Conservation (phyloP, 2,888 invertebrate genomes). For the Catocala fraxini region DNA sequence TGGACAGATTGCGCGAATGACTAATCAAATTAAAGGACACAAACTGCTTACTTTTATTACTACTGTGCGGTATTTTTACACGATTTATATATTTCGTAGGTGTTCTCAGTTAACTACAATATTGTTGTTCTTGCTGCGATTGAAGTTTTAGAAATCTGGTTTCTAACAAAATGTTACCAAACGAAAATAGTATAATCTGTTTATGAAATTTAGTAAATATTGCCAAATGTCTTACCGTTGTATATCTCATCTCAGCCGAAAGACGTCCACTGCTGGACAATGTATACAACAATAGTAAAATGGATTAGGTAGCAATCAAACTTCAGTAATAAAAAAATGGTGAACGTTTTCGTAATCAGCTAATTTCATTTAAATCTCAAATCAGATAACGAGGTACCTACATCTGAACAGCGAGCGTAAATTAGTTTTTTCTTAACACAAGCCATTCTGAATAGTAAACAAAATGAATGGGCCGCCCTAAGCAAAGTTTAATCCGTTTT, state of each 20-base stretch:
- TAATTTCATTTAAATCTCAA: constrained; percentile 76
- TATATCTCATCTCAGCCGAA: no score
- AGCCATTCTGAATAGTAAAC: constrained; percentile 85
- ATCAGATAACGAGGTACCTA: constrained; percentile 70
- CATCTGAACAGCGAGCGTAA: constrained; percentile 74
- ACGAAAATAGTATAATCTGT: neutral
- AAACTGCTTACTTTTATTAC: constrained; percentile 40
- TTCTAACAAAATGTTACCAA: neutral
- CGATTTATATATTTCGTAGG: neutral
- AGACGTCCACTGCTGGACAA: no score
- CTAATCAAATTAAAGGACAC: constrained; percentile 51
- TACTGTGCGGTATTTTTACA: constrained; percentile 13
- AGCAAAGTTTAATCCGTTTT: constrained; percentile 88
- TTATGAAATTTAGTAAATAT: no score
- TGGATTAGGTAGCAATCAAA: constrained; percentile 37
- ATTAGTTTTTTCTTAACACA: constrained; percentile 83
- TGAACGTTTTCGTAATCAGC: constrained; percentile 54
- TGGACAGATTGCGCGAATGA: constrained; percentile 52
- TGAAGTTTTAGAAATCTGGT: no score
- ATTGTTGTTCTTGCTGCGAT: neutral
- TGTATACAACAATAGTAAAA: constrained; percentile 17
- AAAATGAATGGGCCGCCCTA: constrained; percentile 86
- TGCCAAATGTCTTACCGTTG: neutral
- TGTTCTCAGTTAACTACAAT: no score
- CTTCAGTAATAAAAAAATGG: constrained; percentile 32